Evolutionary conservation across 2,888 invertebrate genomes (phyloP).

Genomic region (Ferdinandea cuprea): DNA sequence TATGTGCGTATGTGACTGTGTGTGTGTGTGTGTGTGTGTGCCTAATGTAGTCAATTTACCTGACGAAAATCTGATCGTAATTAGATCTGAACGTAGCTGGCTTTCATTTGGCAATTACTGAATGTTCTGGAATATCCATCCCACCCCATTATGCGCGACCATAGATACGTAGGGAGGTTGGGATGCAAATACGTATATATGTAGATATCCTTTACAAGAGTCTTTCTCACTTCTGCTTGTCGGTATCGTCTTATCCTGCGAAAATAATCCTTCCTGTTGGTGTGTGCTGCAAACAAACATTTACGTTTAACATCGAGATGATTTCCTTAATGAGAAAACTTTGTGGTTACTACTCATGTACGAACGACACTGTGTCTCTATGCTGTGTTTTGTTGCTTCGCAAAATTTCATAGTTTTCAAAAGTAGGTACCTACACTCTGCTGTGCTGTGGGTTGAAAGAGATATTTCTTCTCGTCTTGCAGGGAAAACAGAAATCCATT

Average conservation of each 20-base stretch:
- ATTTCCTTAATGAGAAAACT: constrained; percentile 72
- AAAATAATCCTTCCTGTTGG: constrained; percentile 19
- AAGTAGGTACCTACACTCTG: not conserved
- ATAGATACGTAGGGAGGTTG: constrained; percentile 20
- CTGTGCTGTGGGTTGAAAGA: not conserved
- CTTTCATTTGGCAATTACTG: constrained; percentile 51
- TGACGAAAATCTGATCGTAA: constrained; percentile 62
- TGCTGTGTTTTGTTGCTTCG: not conserved
- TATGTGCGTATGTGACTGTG: too few species aligned
- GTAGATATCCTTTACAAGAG: not conserved
- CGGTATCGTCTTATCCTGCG: constrained; percentile 13
- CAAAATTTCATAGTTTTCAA: constrained; percentile 40
- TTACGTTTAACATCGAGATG: constrained; percentile 65
- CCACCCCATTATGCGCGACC: not conserved
- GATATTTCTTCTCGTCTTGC: not conserved
- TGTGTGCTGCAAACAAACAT: constrained; percentile 49
- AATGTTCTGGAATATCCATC: constrained; percentile 32
- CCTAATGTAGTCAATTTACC: constrained; percentile 42
- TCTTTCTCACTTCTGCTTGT: not conserved
- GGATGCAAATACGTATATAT: constrained; percentile 51
- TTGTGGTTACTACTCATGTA: constrained; percentile 43
- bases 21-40: constrained; percentile 24
- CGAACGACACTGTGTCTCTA: not conserved
- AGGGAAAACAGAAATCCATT: constrained; percentile 39
- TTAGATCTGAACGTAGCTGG: constrained; percentile 65